Evolutionary conservation across 2,113 vertebrate genomes (phyloP), one percentile per base, ranked within the genome.

Genomic region (Todiramphus saurophagus): DNA sequence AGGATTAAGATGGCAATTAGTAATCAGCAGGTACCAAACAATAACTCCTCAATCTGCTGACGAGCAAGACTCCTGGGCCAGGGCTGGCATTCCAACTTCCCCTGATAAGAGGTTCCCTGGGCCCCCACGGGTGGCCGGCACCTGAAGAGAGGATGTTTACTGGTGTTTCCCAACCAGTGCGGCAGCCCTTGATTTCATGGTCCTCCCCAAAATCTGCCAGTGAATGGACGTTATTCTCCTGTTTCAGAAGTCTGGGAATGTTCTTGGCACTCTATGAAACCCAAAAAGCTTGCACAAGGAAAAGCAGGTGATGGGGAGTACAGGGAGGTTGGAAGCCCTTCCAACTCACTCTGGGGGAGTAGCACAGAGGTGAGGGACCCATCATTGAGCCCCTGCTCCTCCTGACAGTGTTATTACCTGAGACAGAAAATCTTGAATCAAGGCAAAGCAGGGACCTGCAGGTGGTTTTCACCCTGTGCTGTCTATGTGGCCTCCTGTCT

Each of bases 101-200:
- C 15, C 0, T 0, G 1, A 1, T 0, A 1, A 44, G 28, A 55
- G 31, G 28, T 64, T 21, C 33, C 51, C 39, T 16, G 33, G 28
- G 31, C 6, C 7, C 30, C 30, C 3, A 0, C 1, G 0, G 8
- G 28, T 1, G 5, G 33, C 16, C 1, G 0, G 30, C 3, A 0
- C 9, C 43, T 2, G 2, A 10, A 35, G 20, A 33, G 48, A 7
- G 11, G 10, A 25, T 21, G 13, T 14, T 48, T 21, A 14, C 27
- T 64, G 11, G 4, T 50, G 28, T 25, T 70, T 44, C 35, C 62
- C 62, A 55, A 11, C 4, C 9, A 24, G 8, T 33, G 13, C 33
- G 59, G 23, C 23, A 46, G 41, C 25, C 39, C 33, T 62, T 14
- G 5, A 10, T 4, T 8, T 70, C 25, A 53, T 2, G 3, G 55